A percentile compares a stretch with the other conserved stretches of the same genome.
Evolutionary conservation across 2,888 invertebrate species (phyloP).

Genomic region (Rhingia rostrata): DNA sequence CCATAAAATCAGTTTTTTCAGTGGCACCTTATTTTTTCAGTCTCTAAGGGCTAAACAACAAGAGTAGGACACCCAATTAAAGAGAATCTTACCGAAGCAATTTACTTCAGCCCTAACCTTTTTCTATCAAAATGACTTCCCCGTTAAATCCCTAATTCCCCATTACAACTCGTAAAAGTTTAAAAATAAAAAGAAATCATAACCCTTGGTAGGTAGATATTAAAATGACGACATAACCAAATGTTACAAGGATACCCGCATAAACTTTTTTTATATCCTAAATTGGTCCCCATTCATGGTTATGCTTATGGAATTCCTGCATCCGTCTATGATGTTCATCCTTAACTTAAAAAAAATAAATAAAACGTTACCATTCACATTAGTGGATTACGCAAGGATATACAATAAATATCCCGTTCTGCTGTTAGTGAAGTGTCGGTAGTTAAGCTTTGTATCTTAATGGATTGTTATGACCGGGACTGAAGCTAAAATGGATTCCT

Average conservation of each 20-base stretch:
- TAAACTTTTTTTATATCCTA: constrained; percentile 17
- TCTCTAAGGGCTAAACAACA: too few relatives aligned
- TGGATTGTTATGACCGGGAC: background rate
- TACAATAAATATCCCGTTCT: constrained; percentile 2
- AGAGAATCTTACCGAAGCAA: too few relatives aligned
- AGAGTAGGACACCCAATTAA: too few relatives aligned
- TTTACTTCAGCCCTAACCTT: too few relatives aligned
- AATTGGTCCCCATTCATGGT: background rate
- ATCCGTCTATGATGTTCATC: too few relatives aligned
- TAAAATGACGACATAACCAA: background rate
- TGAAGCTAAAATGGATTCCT: constrained; percentile 14
- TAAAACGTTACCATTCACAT: constrained; percentile 4
- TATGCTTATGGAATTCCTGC: too few relatives aligned
- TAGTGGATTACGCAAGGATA: background rate
- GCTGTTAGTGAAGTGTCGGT: background rate
- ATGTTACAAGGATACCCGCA: constrained; percentile 3
- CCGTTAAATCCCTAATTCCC: background rate
- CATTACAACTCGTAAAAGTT: background rate
- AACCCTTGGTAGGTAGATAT: background rate
- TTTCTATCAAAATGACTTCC: background rate
- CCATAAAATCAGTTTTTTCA: too few relatives aligned
- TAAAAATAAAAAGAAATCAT: background rate
- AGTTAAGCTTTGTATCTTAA: constrained; percentile 29
- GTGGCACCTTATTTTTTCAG: too few relatives aligned
- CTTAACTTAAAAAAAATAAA: constrained; percentile 7